Evolutionary conservation across 2,113 vertebrate genomes (phyloP).

Genomic region (Bufo gargarizans): DNA sequence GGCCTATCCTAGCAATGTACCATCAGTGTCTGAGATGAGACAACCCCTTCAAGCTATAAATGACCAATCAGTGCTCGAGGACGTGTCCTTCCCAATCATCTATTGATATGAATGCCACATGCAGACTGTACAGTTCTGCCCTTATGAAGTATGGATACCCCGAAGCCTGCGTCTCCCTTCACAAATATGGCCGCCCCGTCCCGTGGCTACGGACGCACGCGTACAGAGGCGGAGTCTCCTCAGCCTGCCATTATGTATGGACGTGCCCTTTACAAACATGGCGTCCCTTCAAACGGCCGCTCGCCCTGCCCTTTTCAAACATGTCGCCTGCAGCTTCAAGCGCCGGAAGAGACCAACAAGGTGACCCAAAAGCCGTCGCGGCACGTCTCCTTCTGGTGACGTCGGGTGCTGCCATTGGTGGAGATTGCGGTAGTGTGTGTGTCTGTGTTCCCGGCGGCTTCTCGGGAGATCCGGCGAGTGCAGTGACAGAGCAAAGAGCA

Average conservation of each 20-base stretch:
- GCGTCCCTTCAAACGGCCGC: rapidly evolving
- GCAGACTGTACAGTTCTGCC: background rate
- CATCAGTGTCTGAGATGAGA: background rate
- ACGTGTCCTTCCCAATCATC: background rate
- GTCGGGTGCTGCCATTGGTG: background rate
- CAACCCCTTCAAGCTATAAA: no score
- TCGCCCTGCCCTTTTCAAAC: background rate
- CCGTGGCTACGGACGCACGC: no score
- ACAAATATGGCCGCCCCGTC: background rate
- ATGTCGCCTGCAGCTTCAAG: constrained; percentile 11
- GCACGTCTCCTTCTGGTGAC: background rate
- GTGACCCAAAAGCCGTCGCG: constrained; percentile 17
- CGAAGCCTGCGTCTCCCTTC: background rate
- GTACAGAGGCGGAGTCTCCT: background rate
- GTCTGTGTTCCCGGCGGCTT: constrained; percentile 6
- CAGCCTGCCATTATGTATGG: background rate
- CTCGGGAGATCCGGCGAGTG: constrained; percentile 40
- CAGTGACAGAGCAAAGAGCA: constrained; percentile 57
- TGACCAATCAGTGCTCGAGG: no score
- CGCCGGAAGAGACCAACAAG: constrained; percentile 7
- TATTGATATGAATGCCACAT: background rate
- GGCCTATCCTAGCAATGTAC: no score
- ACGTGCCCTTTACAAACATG: constrained; percentile 17
- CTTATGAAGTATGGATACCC: background rate
- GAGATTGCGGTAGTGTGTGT: constrained; percentile 6